Percentiles rank a stretch among this genome's conserved stretches.
phyloP scores from a whole-genome alignment of 2,888 invertebrate species.

The Tridacna gigas region DNA sequence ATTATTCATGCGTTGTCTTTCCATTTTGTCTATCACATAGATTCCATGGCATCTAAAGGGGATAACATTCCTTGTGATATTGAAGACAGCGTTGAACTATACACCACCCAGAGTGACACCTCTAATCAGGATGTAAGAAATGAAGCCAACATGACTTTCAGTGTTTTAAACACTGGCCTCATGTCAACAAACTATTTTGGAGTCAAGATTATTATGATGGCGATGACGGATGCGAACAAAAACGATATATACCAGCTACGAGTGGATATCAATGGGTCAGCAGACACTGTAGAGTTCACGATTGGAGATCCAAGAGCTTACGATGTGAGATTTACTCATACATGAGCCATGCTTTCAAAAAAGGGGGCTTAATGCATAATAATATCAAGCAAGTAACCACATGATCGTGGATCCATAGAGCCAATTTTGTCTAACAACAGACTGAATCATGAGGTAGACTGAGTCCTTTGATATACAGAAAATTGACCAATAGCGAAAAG shows the following conservation, averaged over 20 bases:
- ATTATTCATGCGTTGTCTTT: background rate
- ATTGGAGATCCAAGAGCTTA: background rate
- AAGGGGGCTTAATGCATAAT: no score
- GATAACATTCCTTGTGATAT: constrained; percentile 14
- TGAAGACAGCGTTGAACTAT: background rate
- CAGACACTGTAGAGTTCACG: background rate
- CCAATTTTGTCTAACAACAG: no score
- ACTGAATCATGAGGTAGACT: no score
- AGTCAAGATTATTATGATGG: background rate
- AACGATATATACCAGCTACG: background rate
- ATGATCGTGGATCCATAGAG: no score
- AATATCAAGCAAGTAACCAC: no score
- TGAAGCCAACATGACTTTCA: constrained; percentile 18
- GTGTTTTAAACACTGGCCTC: constrained; percentile 4
- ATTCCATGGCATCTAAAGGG: background rate
- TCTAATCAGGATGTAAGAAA: background rate
- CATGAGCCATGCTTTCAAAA: no score
- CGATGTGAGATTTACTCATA: constrained; percentile 15
- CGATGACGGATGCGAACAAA: background rate
- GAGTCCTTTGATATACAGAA: no score
- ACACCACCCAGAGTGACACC: background rate
- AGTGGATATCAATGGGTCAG: background rate
- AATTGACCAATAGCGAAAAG: no score
- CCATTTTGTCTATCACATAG: background rate
- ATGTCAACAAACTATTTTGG: constrained; percentile 2